Percentiles rank a stretch among this genome's conserved stretches.
phyloP scores from a whole-genome alignment of 1,140 invertebrate genomes.

The Berghia stephanieae region DNA sequence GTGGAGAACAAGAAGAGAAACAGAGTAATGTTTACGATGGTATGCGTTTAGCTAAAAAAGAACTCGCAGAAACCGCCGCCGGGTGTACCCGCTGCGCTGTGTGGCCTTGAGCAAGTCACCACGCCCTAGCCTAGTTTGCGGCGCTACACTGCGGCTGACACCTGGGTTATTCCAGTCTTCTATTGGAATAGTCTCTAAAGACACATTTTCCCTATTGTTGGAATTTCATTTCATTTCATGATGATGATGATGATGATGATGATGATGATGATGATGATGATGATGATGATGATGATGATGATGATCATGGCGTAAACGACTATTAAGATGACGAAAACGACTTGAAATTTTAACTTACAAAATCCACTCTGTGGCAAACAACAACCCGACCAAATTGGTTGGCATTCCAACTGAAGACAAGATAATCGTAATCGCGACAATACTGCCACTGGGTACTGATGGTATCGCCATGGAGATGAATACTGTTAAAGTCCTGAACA shows the following conservation, averaged over 20 bases:
- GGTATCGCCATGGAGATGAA: constrained; percentile 54
- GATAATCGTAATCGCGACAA: constrained; percentile 55
- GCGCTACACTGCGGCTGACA: no score
- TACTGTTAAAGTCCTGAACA: constrained; percentile 48
- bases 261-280: not conserved
- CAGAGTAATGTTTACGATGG: not conserved
- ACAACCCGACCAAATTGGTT: constrained; percentile 79
- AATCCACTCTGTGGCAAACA: constrained; percentile 91
- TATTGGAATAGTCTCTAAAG: no score
- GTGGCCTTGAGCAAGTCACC: no score
- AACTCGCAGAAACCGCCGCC: not conserved
- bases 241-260: not conserved
- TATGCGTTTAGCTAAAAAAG: not conserved
- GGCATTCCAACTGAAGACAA: constrained; percentile 53
- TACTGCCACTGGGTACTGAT: constrained; percentile 52
- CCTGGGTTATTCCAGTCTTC: not conserved
- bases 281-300: not conserved
- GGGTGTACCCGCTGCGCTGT: no score
- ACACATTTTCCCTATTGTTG: no score
- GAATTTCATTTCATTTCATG: no score
- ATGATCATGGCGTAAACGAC: not conserved
- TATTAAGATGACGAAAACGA: not conserved
- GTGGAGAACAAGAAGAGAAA: constrained; percentile 37
- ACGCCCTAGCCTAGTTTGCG: no score
- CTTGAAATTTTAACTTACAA: constrained; percentile 75